Evolutionary conservation across 2,113 vertebrate genomes (phyloP).

Genomic region (Urocolius indicus): DNA sequence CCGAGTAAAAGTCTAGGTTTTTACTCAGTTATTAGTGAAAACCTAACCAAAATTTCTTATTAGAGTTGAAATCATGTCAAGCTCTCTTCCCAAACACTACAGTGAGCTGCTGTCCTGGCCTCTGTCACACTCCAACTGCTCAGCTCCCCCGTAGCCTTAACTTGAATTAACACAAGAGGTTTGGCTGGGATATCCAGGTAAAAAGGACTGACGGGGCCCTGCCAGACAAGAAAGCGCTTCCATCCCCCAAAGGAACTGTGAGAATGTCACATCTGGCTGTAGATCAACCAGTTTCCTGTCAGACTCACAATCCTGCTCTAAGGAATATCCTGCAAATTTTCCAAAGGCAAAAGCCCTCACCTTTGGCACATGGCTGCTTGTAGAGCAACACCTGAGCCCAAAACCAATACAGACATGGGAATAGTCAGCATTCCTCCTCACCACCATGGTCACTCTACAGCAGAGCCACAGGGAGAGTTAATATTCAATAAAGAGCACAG

Average conservation of each 20-base stretch:
- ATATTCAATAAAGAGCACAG: background rate
- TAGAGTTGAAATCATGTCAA: background rate
- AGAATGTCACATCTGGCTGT: background rate
- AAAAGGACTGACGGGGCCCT: background rate
- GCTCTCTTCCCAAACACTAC: background rate
- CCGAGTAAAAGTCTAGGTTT: background rate
- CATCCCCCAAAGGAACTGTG: background rate
- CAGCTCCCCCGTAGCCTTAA: background rate
- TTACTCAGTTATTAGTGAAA: background rate
- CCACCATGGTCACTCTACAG: background rate
- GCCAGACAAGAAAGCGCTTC: background rate
- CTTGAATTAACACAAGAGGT: background rate
- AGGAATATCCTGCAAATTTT: background rate
- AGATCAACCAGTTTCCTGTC: background rate
- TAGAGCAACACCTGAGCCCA: background rate
- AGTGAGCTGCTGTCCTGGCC: background rate
- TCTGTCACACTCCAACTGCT: background rate
- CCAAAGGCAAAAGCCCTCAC: background rate
- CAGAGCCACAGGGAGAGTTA: background rate
- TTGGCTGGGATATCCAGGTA: background rate
- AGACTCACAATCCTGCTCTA: background rate
- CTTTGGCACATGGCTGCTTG: background rate
- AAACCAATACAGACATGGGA: fast-evolving
- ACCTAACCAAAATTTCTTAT: background rate
- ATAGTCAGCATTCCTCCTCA: background rate